A percentile compares a stretch with the other conserved stretches of the same genome.
Conservation (phyloP, 2,797 vertebrate genomes). For the Micromesistius poutassou region DNA sequence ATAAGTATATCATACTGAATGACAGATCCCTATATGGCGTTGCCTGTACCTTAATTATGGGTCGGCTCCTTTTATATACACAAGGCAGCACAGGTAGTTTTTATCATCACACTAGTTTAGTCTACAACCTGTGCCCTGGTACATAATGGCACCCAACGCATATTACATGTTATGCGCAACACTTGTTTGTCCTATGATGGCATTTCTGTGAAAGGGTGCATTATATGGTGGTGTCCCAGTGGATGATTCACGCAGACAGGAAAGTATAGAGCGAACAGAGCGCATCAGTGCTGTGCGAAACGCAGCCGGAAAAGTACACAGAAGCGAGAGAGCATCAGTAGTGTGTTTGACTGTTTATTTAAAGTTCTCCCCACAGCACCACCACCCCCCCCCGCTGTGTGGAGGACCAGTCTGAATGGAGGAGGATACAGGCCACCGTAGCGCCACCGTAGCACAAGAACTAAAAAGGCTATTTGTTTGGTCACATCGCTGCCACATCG, state of each 20-base stretch:
- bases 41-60: background rate
- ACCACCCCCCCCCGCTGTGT: constrained; percentile 62
- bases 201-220: background rate
- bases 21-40: no score
- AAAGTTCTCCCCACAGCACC: constrained; percentile 58
- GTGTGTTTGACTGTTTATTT: constrained; percentile 66
- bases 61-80: background rate
- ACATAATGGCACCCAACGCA: background rate
- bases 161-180: background rate
- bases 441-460: constrained; percentile 81
- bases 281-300: background rate
- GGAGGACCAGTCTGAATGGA: constrained; percentile 83
- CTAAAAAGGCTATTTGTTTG: constrained; percentile 63
- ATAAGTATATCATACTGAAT: no score
- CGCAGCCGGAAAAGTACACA: constrained; percentile 6
- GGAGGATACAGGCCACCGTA: constrained; percentile 88
- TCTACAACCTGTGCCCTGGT: background rate
- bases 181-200: no score
- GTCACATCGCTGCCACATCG: constrained; percentile 48
- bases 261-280: background rate
- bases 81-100: background rate
- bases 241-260: background rate
- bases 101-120: background rate
- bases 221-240: background rate
- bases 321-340: constrained; percentile 26